Percentiles rank a stretch among this genome's conserved stretches.
Evolutionary conservation across 2,888 invertebrate genomes (phyloP).

Genomic region (Caradrina kadenii): DNA sequence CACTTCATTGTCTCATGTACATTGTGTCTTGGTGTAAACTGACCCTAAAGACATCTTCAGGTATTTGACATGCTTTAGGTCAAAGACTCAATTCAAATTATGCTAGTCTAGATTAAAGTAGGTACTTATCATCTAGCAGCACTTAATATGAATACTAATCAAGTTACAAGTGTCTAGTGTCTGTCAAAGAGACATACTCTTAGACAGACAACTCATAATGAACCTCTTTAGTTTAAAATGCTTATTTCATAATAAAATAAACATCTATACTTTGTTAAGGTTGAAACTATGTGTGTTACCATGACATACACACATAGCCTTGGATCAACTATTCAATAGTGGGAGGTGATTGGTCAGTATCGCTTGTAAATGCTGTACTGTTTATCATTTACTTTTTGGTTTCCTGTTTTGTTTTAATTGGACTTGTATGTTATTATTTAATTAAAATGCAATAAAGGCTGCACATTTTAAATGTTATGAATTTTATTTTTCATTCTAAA

Average conservation of each 20-base stretch:
- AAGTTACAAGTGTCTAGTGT: too few relatives aligned
- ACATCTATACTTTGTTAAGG: background rate
- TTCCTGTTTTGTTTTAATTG: too few relatives aligned
- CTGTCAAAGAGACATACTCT: background rate
- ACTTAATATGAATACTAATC: constrained; percentile 13
- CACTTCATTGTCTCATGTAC: too few relatives aligned
- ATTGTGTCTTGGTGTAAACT: too few relatives aligned
- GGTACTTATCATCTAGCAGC: background rate
- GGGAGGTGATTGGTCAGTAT: constrained; percentile 5
- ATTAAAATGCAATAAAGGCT: too few relatives aligned
- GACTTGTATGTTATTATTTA: background rate
- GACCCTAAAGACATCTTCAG: too few relatives aligned
- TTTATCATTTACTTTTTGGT: background rate
- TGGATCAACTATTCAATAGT: background rate
- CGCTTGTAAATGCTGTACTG: background rate
- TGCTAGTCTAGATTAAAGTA: background rate
- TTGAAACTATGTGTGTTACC: constrained; percentile 2
- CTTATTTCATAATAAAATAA: background rate
- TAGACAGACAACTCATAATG: background rate
- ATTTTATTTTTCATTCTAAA: too few relatives aligned
- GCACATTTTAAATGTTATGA: background rate
- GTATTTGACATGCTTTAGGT: background rate
- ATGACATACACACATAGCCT: constrained; percentile 28
- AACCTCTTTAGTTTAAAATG: too few relatives aligned
- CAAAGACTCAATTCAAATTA: background rate